Evolutionary conservation across 2,113 vertebrate species (phyloP).

Genomic region (Xiphophorus maculatus): DNA sequence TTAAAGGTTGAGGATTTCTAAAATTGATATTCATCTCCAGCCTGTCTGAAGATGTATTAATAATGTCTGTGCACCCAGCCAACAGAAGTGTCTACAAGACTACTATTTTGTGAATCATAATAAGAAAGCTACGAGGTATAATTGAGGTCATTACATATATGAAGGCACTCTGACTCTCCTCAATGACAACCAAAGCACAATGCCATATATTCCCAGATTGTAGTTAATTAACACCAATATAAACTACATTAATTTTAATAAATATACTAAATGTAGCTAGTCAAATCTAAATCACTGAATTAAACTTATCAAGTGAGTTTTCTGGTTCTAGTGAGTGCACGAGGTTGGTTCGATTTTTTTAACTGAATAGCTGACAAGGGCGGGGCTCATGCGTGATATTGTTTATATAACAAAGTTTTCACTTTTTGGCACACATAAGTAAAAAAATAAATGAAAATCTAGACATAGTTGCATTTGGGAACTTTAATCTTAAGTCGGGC

Average conservation of each 20-base stretch:
- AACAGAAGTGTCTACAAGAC: no score
- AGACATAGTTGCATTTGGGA: accelerated
- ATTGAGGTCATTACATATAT: not conserved
- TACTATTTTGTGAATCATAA: no score
- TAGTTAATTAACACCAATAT: not conserved
- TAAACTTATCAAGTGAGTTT: not conserved
- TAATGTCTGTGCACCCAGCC: no score
- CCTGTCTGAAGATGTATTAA: no score
- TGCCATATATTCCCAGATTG: not conserved
- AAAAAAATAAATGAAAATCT: not conserved
- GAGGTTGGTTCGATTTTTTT: constrained; percentile 17
- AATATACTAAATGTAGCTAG: not conserved
- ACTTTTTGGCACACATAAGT: not conserved
- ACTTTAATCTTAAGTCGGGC: no score
- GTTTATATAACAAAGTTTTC: not conserved
- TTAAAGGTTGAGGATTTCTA: no score
- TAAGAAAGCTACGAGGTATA: not conserved
- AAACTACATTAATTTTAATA: not conserved
- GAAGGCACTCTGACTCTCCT: not conserved
- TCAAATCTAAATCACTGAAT: not conserved
- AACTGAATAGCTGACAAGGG: constrained; percentile 6
- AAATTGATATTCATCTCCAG: no score
- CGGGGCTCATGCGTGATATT: constrained; percentile 11
- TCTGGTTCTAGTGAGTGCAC: not conserved
- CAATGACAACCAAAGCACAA: not conserved